Base-by-base conservation (phyloP, 2,888 invertebrate species). In the Nemotelus nigrinus region DNA sequence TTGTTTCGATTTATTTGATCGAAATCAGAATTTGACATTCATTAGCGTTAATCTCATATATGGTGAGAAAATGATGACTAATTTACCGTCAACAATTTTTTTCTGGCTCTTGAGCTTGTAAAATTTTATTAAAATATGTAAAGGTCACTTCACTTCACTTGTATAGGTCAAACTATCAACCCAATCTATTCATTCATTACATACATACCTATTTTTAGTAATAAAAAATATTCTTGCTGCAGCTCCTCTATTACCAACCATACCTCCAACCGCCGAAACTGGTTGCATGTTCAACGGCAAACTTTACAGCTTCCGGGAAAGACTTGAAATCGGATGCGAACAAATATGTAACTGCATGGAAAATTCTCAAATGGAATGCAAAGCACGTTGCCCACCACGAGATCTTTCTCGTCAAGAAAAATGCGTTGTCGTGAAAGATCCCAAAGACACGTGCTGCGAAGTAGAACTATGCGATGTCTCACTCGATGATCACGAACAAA, bases 391-490 rank as follows among this genome's bases (percentile, higher is more conserved):
- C 83, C 89, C 89, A 4, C 89, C 89, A 3, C 86, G 90, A 2
- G 88, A 88, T 79, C 87, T 88, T 68, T 90, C 90, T 78, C 88
- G 89, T 1, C 87, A 88, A 47, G 94, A 95, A 78, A 91, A 93
- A 83, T 96, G 96, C 84, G 93, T 96, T 63, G 92, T 93, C 82
- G 91, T 96, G 0, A 92, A 93, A 80, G 95, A 96, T 85, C 93
- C 94, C 0, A 91, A 91, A 74, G 96, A 97, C 84, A 88, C 92
- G 1, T 96, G 96, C 84, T 96, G 96, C 83, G 94, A 93, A 81
- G 90, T 95, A 80, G 93, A 96, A 79, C 89, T 96, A 2, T 97
- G 96, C 84, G 96, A 95, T 83, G 95, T 95, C 3, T 94, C 94
- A 0, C 89, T 94, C 41, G 93, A 93, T 80, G 94, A 90, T 75